Evolutionary conservation across 2,888 invertebrate species (phyloP).

Genomic region (Aspidiotus destructor): DNA sequence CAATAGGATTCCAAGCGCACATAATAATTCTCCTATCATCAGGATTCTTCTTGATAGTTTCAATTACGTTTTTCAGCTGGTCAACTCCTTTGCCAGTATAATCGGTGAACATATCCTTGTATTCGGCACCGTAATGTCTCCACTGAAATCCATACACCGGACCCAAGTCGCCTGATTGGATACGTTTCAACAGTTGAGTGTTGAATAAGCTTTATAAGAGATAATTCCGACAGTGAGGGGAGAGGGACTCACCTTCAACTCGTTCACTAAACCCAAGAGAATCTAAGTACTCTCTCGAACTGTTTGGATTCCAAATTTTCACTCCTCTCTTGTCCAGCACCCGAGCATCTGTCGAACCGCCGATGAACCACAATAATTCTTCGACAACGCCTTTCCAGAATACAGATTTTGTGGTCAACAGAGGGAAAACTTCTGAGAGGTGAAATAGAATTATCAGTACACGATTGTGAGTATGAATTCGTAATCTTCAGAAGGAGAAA

Average conservation of each 20-base stretch:
- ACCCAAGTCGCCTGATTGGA: conserved; percentile 68
- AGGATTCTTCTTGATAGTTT: conserved; percentile 69
- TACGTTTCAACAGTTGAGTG: neutral
- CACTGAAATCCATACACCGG: conserved; percentile 98
- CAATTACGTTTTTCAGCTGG: conserved; percentile 70
- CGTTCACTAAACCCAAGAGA: conserved; percentile 70
- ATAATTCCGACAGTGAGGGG: neutral
- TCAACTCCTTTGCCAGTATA: conserved; percentile 81
- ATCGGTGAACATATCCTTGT: conserved; percentile 67
- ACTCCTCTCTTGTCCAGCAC: conserved; percentile 66
- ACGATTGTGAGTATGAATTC: neutral
- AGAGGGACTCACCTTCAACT: conserved; percentile 56
- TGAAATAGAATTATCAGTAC: neutral
- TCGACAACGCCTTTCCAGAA: conserved; percentile 85
- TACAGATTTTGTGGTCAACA: conserved; percentile 89
- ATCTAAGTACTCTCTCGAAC: conserved; percentile 79
- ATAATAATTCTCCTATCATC: conserved; percentile 81
- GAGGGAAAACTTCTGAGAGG: conserved; percentile 55
- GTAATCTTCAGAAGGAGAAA: neutral
- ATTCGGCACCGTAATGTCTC: conserved; percentile 92
- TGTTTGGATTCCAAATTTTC: conserved; percentile 95
- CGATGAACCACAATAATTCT: conserved; percentile 90
- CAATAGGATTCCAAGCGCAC: conserved; percentile 89
- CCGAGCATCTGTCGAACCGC: conserved; percentile 81
- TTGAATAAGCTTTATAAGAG: neutral